phyloP scores from a whole-genome alignment of 92 coral and sea anemone genomes.

The Porites lobata region DNA sequence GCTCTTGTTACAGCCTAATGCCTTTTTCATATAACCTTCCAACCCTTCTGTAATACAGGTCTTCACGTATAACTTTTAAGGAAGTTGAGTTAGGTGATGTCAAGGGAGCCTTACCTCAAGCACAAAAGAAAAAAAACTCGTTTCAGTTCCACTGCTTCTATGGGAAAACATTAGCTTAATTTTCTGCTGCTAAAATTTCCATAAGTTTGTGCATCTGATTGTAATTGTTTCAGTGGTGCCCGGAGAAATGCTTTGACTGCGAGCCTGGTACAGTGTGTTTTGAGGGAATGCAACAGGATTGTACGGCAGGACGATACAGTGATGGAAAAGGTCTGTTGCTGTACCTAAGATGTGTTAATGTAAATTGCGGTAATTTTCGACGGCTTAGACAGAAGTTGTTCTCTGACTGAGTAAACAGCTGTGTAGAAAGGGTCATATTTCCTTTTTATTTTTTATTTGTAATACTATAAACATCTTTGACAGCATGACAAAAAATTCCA shows the following conservation, averaged over 20 bases:
- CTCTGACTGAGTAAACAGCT: neutral
- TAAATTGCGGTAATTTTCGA: neutral
- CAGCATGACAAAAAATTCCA: neutral
- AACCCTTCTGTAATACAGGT: no score
- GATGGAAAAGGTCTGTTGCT: slow-evolving; percentile 87
- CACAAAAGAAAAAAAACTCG: no score
- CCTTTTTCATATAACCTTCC: no score
- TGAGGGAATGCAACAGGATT: slow-evolving; percentile 87
- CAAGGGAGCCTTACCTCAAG: no score
- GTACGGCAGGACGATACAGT: slow-evolving; percentile 94
- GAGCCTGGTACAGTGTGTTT: slow-evolving; percentile 96
- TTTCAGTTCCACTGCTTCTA: no score
- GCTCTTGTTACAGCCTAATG: no score
- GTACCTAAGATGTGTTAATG: neutral
- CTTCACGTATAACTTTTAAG: no score
- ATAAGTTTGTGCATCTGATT: neutral
- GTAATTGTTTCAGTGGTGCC: slow-evolving; percentile 74
- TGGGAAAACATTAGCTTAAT: neutral
- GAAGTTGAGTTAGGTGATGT: no score
- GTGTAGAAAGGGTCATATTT: neutral
- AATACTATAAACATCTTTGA: neutral
- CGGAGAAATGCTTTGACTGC: slow-evolving; percentile 89
- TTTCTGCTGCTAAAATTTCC: neutral
- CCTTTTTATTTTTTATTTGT: neutral
- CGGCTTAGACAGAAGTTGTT: neutral